Base-by-base conservation (phyloP, 2,797 vertebrate species). In the Tiaroga cobitis region DNA sequence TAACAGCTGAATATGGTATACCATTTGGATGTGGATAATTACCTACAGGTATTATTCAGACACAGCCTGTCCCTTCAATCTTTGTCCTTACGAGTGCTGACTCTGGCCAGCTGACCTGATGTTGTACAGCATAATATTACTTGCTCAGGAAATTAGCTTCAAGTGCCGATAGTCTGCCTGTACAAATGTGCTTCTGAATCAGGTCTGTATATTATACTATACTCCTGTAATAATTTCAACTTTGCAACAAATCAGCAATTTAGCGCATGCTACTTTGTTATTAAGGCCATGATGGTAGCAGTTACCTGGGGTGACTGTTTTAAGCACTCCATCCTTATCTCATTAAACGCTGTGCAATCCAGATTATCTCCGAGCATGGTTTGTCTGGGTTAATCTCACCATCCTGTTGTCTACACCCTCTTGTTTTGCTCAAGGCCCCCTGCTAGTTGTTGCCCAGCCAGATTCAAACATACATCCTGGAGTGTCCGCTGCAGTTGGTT, bases 301-400 rank as follows among this genome's bases (percentile, higher is more conserved):
- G 41, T 74, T 54, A 69, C 29, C 79, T 81, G 8, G n/a, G 69
- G 56, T 80, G 78, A 80, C 37, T 18, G 24, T 68, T 84, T 51
- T 59, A 75, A 37, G 49, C 24, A 61, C 24, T 16, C 26, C 32
- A 19, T 84, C 88, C 34, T 72, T 56, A 76, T 76, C 56, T 69
- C 51, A 76, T 86, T 87, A 80, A 87, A 86, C 39, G 51, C 78
- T 61, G 37, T 80, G 79, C 74, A 76, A 61, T 82, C 63, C 26
- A 76, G 72, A 81, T 87, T 70, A 82, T 70, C 84, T 84, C 82
- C 82, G 87, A 82, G 76, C 85, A 88, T 49, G 80, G 80, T 46
- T 74, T 74, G 26, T 59, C 81, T 74, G 88, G 83, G 69, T 83
- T 87, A 88, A 87, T 86, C 88, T 83, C 13, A 72, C 75, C 59